Evolutionary conservation across 2,888 invertebrate genomes (phyloP), one percentile per base, ranked within the genome.

Genomic region (Scotopteryx bipunctaria): DNA sequence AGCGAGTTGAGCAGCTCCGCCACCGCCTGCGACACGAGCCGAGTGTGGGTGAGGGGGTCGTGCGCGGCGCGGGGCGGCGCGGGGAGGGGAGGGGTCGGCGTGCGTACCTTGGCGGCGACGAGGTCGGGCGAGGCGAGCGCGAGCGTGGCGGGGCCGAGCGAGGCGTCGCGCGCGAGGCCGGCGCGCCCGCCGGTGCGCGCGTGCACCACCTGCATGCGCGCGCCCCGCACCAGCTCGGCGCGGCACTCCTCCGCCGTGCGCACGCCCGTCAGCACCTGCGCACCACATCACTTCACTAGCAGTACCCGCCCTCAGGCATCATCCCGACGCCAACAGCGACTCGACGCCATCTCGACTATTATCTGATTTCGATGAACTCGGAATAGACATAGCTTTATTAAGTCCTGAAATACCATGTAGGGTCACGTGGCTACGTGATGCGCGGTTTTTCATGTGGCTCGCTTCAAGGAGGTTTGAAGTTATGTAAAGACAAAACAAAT

Each of bases 221-320:
- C 33, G 8, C 19, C 15, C 0, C 35, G 33, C 8, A 13, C 1
- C 9, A 48, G 27, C 8, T 29, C 27, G 8, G 1, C n/a, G 25
- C 19, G 37, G 3, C 43, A 50, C 15, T 50, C 32, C 32, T 6
- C 25, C 11, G 31, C 25, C 4, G 32, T 5, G 4, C 37, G 43
- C 5, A 48, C 27, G 1, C 5, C 41, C 11, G 3, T 35, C 35
- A 41, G 3, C 3, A 41, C 15, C 47, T 48, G 35, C 5, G 3
- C 13, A n/a, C 17, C n/a, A n/a, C n/a, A n/a, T n/a, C n/a, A n/a
- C n/a, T n/a, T n/a, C n/a, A n/a, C n/a, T n/a, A n/a, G n/a, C n/a
- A n/a, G n/a, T n/a, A n/a, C n/a, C n/a, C n/a, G n/a, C n/a, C n/a
- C n/a, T n/a, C n/a, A n/a, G n/a, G n/a, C n/a, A n/a, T n/a, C n/a